Evolutionary conservation across 1,140 invertebrate genomes (phyloP).

Genomic region (Bicyclus anynana): DNA sequence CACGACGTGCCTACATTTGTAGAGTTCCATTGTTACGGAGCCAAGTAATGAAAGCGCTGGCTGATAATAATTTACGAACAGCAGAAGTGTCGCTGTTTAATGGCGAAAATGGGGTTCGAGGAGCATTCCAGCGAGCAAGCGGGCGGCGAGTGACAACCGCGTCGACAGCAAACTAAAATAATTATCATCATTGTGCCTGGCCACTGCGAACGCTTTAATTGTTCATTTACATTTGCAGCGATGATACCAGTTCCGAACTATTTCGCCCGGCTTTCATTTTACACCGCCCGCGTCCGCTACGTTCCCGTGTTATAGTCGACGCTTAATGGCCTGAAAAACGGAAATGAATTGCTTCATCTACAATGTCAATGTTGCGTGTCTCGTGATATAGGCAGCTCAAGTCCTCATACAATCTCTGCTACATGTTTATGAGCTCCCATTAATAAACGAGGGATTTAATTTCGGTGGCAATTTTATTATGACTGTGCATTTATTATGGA

Average conservation of each 20-base stretch:
- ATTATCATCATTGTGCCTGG: slow-evolving; percentile 75
- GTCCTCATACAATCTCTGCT: neutral
- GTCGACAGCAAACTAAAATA: slow-evolving; percentile 75
- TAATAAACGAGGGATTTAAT: too few relatives aligned
- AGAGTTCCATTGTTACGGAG: slow-evolving; percentile 69
- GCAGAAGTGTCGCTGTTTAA: slow-evolving; percentile 75
- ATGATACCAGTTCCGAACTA: slow-evolving; percentile 75
- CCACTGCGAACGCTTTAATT: slow-evolving; percentile 73
- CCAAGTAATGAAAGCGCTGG: slow-evolving; percentile 73
- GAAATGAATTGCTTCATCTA: slow-evolving; percentile 64
- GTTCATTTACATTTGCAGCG: slow-evolving; percentile 77
- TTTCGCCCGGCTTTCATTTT: slow-evolving; percentile 68
- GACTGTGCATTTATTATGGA: too few relatives aligned
- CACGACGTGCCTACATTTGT: slow-evolving; percentile 60
- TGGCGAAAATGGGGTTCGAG: slow-evolving; percentile 70
- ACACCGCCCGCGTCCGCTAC: slow-evolving; percentile 51
- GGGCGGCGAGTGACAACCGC: slow-evolving; percentile 56
- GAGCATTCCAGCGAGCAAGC: slow-evolving; percentile 63
- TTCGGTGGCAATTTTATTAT: too few relatives aligned
- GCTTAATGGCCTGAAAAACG: slow-evolving; percentile 74
- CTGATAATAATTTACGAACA: slow-evolving; percentile 76
- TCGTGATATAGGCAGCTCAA: slow-evolving; percentile 5
- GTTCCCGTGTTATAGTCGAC: slow-evolving; percentile 63
- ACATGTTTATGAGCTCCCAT: neutral
- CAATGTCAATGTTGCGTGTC: slow-evolving; percentile 44